A percentile compares a stretch with the other conserved stretches of the same genome.
Conservation (phyloP, 2,113 vertebrate species). For the Archocentrus centrarchus region DNA sequence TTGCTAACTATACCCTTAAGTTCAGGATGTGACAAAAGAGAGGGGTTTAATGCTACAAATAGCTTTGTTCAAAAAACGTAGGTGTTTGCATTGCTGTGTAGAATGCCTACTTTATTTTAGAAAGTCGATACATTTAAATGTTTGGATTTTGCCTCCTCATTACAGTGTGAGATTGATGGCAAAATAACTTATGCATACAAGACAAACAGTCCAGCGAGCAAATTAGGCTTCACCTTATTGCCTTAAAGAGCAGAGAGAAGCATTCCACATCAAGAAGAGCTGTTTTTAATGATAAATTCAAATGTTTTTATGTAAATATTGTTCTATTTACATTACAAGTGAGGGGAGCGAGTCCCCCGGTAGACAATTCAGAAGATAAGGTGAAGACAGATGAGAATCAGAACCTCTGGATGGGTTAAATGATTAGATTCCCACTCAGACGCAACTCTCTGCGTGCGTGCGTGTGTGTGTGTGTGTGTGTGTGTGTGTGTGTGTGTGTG, state of each 20-base stretch:
- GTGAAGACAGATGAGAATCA: constrained; percentile 72
- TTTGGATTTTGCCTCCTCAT: constrained; percentile 62
- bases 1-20: background rate
- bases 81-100: background rate
- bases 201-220: constrained; percentile 66
- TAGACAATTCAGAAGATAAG: constrained; percentile 64
- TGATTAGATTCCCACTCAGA: constrained; percentile 66
- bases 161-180: constrained; percentile 62
- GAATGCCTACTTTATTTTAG: constrained; percentile 3
- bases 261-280: constrained; percentile 71
- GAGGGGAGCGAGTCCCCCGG: constrained; percentile 66
- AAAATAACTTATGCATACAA: constrained; percentile 76
- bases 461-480: background rate
- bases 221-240: constrained; percentile 80
- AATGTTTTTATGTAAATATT: constrained; percentile 81
- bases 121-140: constrained; percentile 66
- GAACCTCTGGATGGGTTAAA: constrained; percentile 77
- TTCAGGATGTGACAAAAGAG: accelerated
- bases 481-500: constrained; percentile 36
- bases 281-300: constrained; percentile 77
- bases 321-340: constrained; percentile 81
- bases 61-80: constrained; percentile 10
- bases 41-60: background rate
- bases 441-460: background rate
- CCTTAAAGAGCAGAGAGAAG: constrained; percentile 62